A percentile compares a stretch with the other conserved stretches of the same genome.
phyloP scores from a whole-genome alignment of 2,113 vertebrate species.

The Ciconia stormi region DNA sequence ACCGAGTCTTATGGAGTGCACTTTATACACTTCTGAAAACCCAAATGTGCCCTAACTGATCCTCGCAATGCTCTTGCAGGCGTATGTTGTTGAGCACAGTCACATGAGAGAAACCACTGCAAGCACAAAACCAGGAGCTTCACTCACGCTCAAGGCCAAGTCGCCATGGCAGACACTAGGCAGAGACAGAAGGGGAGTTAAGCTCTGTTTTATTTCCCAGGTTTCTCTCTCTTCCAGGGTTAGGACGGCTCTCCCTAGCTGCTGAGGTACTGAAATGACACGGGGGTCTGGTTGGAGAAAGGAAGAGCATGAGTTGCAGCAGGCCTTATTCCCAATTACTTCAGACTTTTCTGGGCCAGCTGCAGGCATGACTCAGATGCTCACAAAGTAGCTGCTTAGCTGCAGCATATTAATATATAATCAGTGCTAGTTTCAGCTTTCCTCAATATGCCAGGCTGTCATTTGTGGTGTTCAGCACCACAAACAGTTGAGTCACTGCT shows the following conservation, averaged over 20 bases:
- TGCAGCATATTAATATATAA: neutral
- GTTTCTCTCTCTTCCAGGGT: neutral
- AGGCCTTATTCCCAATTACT: neutral
- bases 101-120: neutral
- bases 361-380: conserved; percentile 23
- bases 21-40: neutral
- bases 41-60: neutral
- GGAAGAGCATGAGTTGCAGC: neutral
- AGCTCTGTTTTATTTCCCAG: neutral
- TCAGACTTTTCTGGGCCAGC: neutral
- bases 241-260: neutral
- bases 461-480: neutral
- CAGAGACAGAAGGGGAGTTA: neutral
- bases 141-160: neutral
- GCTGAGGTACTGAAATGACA: neutral
- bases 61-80: neutral
- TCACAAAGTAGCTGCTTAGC: neutral
- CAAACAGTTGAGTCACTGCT: conserved; percentile 19
- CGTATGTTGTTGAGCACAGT: rapidly evolving
- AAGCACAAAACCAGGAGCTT: neutral
- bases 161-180: neutral
- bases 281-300: neutral
- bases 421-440: neutral
- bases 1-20: neutral
- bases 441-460: neutral